Evolutionary conservation across 2,888 invertebrate genomes (phyloP).

Genomic region (Capitulum mitella): DNA sequence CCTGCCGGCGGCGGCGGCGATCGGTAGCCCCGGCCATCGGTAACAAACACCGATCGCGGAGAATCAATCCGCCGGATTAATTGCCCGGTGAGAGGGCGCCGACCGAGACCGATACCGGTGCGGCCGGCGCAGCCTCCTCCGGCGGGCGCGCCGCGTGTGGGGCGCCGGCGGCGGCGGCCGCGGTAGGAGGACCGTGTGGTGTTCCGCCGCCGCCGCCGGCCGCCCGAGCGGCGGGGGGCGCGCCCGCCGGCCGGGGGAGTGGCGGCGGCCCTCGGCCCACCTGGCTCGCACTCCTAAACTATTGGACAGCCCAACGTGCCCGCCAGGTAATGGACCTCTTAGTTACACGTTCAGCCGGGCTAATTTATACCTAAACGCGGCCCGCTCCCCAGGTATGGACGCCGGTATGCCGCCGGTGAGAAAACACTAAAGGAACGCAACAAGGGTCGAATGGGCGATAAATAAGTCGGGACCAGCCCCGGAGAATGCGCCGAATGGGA

Average conservation of each 20-base stretch:
- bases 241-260: slow-evolving; percentile 23
- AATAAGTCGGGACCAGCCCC: neutral
- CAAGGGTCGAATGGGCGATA: slow-evolving; percentile 7
- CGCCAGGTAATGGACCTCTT: slow-evolving; percentile 14
- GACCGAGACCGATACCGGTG: no score
- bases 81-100: no score
- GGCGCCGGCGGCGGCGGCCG: neutral
- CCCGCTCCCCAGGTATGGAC: slow-evolving; percentile 1
- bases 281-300: slow-evolving; percentile 23
- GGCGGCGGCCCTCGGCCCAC: slow-evolving; percentile 18
- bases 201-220: neutral
- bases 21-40: no score
- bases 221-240: neutral
- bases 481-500: neutral
- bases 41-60: no score
- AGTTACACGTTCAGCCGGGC: slow-evolving; percentile 19
- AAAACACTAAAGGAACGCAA: slow-evolving; percentile 3
- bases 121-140: no score
- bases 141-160: no score
- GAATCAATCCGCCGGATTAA: no score
- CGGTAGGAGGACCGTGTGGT: neutral
- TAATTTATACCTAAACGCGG: slow-evolving; percentile 24
- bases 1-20: no score
- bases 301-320: neutral
- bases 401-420: slow-evolving; percentile 7